Evolutionary conservation across 2,797 vertebrate genomes (phyloP), one percentile per base, ranked within the genome.

Genomic region (Lycodopsis pacificus): DNA sequence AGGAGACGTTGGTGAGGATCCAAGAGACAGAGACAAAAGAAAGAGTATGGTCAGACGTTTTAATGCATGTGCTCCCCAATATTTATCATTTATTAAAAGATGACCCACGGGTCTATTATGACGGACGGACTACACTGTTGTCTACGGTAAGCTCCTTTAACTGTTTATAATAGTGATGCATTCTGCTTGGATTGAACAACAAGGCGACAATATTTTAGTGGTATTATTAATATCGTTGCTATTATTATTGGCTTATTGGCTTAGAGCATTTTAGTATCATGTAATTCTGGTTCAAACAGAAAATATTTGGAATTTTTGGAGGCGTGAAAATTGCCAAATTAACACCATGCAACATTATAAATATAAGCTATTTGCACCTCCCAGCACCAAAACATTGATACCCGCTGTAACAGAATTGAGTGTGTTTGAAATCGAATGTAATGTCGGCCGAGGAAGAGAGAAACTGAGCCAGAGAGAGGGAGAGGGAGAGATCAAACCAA

Each of bases 21-120:
- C 48, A 95, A 93, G 90, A 94, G 94, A 95, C 46, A 94, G n/a
- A n/a, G n/a, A n/a, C n/a, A n/a, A 46, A 25, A 69, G 38, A 69
- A 57, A 71, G 54, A 69, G 70, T 5, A 36, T 42, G 71, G 73
- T 71, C 57, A 74, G 62, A 61, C 25, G 46, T 80, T 79, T 83
- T 56, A 22, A 62, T 57, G n/a, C 8, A 65, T 68, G 19, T 42
- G 34, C 70, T 77, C 51, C 19, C 27, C 27, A 36, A 40, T 54
- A n/a, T 73, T 66, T 57, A 65, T 19, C 4, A 58, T 25, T 32
- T 44, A 44, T 58, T 63, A 57, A 62, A 75, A 56, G 30, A 22
- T 63, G 66, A 71, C 22, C 40, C 5, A 20, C 8, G 30, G 25
- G 1, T 67, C 20, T 63, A 6, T 54, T 22, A 19, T 14, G 53